Conservation (phyloP, 2,888 invertebrate species). For the Idaea aversata region DNA sequence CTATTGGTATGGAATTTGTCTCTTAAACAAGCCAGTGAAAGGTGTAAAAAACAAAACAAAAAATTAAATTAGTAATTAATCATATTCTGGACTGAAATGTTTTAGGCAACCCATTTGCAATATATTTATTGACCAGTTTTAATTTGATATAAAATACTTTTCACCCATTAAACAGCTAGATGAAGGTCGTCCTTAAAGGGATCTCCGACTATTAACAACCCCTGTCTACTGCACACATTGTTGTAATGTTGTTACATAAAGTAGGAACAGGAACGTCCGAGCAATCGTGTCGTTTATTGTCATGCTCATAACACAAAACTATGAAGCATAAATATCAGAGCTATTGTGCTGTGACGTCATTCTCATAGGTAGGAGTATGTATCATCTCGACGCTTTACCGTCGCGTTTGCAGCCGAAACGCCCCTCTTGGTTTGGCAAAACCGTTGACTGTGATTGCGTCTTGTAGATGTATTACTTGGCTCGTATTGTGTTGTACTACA, state of each 20-base stretch:
- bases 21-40: no score
- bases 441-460: slow-evolving; percentile 41
- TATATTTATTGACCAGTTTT: no score
- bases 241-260: slow-evolving; percentile 19
- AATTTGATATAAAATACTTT: no score
- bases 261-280: slow-evolving; percentile 33
- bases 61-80: no score
- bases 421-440: slow-evolving; percentile 38
- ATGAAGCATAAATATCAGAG: slow-evolving; percentile 32
- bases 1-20: no score
- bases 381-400: slow-evolving; percentile 57
- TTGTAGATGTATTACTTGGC: slow-evolving; percentile 42
- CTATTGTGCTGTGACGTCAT: neutral
- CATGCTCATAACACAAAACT: slow-evolving; percentile 46
- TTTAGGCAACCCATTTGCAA: no score
- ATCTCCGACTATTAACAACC: no score
- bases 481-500: slow-evolving; percentile 23
- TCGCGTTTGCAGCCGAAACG: slow-evolving; percentile 47
- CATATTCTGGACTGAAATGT: no score
- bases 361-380: slow-evolving; percentile 30
- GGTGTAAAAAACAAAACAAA: no score
- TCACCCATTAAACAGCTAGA: no score
- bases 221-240: slow-evolving; percentile 21
- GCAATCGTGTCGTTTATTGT: slow-evolving; percentile 53
- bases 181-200: no score